Base-by-base conservation (phyloP, 2,888 invertebrate genomes). In the Gnatocerus cornutus region DNA sequence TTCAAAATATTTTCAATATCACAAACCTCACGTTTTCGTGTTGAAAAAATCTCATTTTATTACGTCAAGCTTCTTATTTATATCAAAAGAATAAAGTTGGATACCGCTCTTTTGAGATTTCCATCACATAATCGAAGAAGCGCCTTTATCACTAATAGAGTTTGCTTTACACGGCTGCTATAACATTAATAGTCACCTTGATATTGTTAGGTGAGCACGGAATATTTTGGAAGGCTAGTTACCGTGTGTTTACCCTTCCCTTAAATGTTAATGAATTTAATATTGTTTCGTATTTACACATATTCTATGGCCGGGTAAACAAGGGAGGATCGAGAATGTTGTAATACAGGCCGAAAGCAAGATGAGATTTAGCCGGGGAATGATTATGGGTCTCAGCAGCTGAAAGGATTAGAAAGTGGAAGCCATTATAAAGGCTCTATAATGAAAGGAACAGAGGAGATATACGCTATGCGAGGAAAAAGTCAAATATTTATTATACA, bases 341-440 rank as follows among this genome's bases (percentile, higher is more conserved):
- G 50, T 39, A 59, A 59, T 45, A 46, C 21, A 59, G 46, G 21
- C 46, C 59, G 45, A 68, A 12, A 61, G 61, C 33, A 61, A 39
- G 67, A 61, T 59, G 62, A 68, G 69, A 69, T 69, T 69, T 58
- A 53, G 58, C 63, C 58, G 39, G 63, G 69, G 64, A 64, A 64
- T 69, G 63, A 69, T 69, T 69, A 69, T 58, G 43, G 69, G 14
- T 21, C 53, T 43, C 53, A 46, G 46, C 52, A 43, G 52, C 48
- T 69, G 69, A 69, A 69, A 69, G 69, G 69, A 69, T 69, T 69
- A 69, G 69, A 64, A 69, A 69, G 56, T 69, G 59, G 69, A 64
- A 52, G 52, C 16, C 33, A 41, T 67, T 67, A 43, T 10, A 30
- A 50, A 67, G 52, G 33, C 50, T 58, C 33, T 29, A 53, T 68